A percentile compares a stretch with the other conserved stretches of the same genome.
Conservation (phyloP, 2,888 invertebrate genomes). For the Rhamphomyia laevipes region DNA sequence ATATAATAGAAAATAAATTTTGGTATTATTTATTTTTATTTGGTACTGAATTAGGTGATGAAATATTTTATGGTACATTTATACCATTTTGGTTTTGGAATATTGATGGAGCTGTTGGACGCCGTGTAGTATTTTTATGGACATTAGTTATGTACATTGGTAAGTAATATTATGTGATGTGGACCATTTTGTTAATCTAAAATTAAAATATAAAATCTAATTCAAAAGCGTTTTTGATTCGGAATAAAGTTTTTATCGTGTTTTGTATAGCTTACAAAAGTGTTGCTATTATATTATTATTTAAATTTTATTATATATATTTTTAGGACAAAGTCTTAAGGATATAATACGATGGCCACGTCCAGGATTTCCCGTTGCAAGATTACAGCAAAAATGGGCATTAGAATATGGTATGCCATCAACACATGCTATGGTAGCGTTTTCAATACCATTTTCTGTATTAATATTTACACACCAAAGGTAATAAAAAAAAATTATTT, state of each 20-base stretch:
- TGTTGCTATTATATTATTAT: too few species aligned
- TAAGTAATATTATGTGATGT: too few species aligned
- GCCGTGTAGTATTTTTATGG: constrained; percentile 74
- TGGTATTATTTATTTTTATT: constrained; percentile 78
- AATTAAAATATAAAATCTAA: too few species aligned
- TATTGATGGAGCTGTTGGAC: constrained; percentile 73
- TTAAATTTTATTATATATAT: neutral
- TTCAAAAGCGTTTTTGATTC: too few species aligned
- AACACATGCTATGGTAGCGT: constrained; percentile 85
- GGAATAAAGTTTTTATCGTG: too few species aligned
- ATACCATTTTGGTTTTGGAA: constrained; percentile 95
- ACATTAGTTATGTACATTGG: constrained; percentile 74
- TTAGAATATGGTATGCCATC: constrained; percentile 93
- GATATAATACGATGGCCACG: constrained; percentile 80
- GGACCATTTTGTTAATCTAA: too few species aligned
- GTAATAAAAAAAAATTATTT: constrained; percentile 11
- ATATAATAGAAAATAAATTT: constrained; percentile 53
- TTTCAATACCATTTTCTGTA: constrained; percentile 77
- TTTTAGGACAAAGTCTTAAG: constrained; percentile 72
- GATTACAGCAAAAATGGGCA: constrained; percentile 78
- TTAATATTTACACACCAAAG: constrained; percentile 62
- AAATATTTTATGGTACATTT: constrained; percentile 80
- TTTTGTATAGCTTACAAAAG: too few species aligned
- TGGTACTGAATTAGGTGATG: constrained; percentile 81
- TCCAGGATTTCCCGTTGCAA: constrained; percentile 71